Conservation (phyloP, 2,888 invertebrate genomes). For the Chymomyza amoena region DNA sequence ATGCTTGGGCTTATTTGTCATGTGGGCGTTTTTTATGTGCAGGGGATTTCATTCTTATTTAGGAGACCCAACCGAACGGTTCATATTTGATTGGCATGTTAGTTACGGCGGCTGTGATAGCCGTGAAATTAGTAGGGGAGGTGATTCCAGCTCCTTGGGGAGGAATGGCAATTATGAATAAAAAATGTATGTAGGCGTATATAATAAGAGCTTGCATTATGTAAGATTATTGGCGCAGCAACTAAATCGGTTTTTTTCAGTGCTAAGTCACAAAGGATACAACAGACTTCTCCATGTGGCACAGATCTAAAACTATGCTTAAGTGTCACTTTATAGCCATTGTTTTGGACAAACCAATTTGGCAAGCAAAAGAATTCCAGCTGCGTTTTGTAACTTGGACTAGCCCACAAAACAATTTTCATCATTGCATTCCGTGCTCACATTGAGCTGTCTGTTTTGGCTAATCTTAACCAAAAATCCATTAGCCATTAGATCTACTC, state of each 20-base stretch:
- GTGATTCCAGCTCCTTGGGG: background rate
- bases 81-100: slow-evolving; percentile 65
- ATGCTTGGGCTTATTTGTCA: slow-evolving; percentile 68
- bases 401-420: background rate
- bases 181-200: too few species aligned
- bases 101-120: slow-evolving; percentile 46
- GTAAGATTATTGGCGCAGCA: too few species aligned
- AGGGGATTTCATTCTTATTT: slow-evolving; percentile 5
- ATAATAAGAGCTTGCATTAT: background rate
- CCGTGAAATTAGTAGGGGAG: slow-evolving; percentile 61
- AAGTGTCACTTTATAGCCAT: background rate
- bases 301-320: too few species aligned
- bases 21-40: slow-evolving; percentile 54
- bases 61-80: slow-evolving; percentile 21
- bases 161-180: background rate
- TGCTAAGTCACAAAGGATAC: too few species aligned
- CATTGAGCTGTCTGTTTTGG: slow-evolving; percentile 52
- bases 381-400: background rate
- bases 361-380: background rate
- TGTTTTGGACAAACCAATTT: background rate
- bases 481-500: slow-evolving; percentile 26
- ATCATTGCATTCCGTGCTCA: background rate
- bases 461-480: slow-evolving; percentile 59
- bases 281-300: too few species aligned
- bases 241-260: too few species aligned